Evolutionary conservation across 1,140 invertebrate species (phyloP).

Genomic region (Streblospio benedicti): DNA sequence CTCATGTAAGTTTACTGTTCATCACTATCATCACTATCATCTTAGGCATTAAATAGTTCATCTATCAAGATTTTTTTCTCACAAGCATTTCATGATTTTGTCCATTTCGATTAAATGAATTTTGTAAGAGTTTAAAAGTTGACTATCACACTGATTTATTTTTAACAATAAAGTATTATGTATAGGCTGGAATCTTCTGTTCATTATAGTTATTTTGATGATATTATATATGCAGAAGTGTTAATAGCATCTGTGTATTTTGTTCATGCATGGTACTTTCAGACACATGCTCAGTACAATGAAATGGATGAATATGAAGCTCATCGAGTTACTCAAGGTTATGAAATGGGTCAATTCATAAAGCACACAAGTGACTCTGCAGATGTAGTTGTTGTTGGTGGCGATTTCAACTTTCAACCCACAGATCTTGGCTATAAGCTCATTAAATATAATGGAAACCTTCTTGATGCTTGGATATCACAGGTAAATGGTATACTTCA

Average conservation of each 20-base stretch:
- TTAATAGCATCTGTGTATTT: too few species aligned
- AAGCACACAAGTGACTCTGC: constrained; percentile 66
- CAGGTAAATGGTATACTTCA: constrained; percentile 25
- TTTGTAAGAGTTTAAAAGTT: too few species aligned
- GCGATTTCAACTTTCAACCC: constrained; percentile 86
- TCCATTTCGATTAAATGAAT: too few species aligned
- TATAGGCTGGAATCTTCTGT: neutral
- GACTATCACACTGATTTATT: too few species aligned
- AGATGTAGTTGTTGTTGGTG: constrained; percentile 75
- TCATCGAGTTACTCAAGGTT: constrained; percentile 82
- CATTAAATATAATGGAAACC: constrained; percentile 47
- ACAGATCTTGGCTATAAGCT: constrained; percentile 69
- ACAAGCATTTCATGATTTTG: too few species aligned
- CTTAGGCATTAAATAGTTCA: too few species aligned
- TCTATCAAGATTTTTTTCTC: too few species aligned
- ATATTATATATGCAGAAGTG: too few species aligned
- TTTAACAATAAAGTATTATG: neutral
- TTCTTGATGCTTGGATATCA: constrained; percentile 50
- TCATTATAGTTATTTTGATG: neutral
- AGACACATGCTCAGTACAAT: constrained; percentile 94
- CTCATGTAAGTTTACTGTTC: too few species aligned
- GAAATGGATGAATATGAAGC: constrained; percentile 77
- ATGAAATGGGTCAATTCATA: constrained; percentile 88
- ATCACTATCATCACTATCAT: too few species aligned
- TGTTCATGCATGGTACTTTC: too few species aligned